Evolutionary conservation across 2,113 vertebrate genomes (phyloP).

Genomic region (Cyphomyrus plagiostoma): DNA sequence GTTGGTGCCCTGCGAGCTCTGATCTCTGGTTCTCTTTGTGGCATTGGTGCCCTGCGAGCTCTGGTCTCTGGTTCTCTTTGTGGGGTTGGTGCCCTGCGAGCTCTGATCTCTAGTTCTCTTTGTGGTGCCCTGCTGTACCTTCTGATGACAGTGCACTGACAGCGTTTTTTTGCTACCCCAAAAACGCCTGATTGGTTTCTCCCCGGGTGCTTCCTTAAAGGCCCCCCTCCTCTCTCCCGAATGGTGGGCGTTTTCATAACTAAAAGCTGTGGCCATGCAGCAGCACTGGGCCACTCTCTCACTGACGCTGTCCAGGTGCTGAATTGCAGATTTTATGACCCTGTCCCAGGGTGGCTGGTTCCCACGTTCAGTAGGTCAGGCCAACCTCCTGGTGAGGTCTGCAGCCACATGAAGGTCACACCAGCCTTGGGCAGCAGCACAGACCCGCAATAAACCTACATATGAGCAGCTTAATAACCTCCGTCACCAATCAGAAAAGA

Average conservation of each 20-base stretch:
- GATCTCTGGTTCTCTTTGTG: too few species aligned
- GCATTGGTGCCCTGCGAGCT: too few species aligned
- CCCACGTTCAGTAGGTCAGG: background rate
- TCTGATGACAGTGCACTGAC: background rate
- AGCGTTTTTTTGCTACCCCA: background rate
- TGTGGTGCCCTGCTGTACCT: background rate
- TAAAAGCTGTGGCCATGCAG: background rate
- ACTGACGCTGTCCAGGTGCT: background rate
- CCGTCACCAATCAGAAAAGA: background rate
- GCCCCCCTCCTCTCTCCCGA: background rate
- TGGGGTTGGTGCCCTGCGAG: background rate
- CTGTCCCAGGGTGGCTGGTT: background rate
- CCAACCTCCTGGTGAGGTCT: background rate
- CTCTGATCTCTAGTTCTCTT: too few species aligned
- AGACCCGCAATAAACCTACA: background rate
- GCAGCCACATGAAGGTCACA: background rate
- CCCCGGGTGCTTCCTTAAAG: background rate
- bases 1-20: too few species aligned
- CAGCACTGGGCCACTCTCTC: background rate
- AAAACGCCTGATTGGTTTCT: background rate
- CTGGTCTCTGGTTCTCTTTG: too few species aligned
- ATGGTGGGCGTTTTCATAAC: background rate
- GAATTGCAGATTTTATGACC: background rate
- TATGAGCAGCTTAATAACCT: too few species aligned
- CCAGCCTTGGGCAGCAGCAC: background rate